Conservation (phyloP, 1,140 invertebrate species). For the Drosophila mauritiana region DNA sequence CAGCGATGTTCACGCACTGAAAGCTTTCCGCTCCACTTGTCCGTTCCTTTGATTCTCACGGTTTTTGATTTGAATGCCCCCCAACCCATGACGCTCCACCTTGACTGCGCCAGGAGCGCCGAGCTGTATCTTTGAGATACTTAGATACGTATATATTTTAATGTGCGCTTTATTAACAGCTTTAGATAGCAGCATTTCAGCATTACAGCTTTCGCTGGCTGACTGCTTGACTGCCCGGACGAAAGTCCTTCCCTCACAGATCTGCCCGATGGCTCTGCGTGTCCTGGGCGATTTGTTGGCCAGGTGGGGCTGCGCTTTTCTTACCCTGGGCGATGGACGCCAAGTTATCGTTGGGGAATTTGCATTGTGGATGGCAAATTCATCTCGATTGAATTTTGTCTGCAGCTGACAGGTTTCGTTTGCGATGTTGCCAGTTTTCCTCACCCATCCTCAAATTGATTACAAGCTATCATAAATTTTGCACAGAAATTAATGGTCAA, state of each 20-base stretch:
- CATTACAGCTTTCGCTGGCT: background rate
- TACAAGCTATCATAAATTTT: no score
- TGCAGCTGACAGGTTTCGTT: background rate
- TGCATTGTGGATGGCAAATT: background rate
- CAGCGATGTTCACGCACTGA: constrained; percentile 58
- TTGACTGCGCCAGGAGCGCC: constrained; percentile 30
- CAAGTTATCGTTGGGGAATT: background rate
- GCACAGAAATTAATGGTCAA: no score
- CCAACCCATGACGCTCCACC: constrained; percentile 20
- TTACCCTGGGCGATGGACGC: background rate
- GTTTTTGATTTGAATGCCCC: constrained; percentile 77
- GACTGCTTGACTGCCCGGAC: background rate
- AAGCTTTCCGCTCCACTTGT: constrained; percentile 78
- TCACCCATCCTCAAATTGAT: background rate
- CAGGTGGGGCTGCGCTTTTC: background rate
- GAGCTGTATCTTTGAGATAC: constrained; percentile 69
- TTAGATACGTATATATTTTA: constrained; percentile 80
- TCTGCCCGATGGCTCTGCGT: background rate
- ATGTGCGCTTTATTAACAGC: constrained; percentile 81
- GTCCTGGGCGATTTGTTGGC: background rate
- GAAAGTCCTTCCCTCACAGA: background rate
- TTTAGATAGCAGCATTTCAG: constrained; percentile 53
- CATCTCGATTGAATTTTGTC: background rate
- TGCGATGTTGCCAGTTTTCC: background rate
- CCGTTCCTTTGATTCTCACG: constrained; percentile 79